Base-by-base conservation (phyloP, 2,888 invertebrate species). In the Salticus scenicus region DNA sequence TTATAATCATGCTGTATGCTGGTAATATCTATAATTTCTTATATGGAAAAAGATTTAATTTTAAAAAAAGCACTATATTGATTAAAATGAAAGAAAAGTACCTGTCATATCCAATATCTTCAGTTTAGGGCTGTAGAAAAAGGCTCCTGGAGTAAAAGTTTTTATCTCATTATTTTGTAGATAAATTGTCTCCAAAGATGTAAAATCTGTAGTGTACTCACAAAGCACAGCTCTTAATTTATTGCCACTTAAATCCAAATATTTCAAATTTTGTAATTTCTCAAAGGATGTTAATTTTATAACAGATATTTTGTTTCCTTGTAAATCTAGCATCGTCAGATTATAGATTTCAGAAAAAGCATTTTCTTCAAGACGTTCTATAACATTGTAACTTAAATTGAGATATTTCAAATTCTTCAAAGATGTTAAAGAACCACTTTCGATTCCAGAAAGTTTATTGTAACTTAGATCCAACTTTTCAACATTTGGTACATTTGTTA, bases 221-320 rank as follows among this genome's bases (percentile, higher is more conserved):
- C 66, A 66, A 31, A 66, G 31, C 1, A 66, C 17, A n/a, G 66
- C 66, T 5, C 1, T 31, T 20, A 66, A 5, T 17, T 17, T 31
- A 7, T 66, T 66, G 1, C 17, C 12, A 66, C 66, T 66, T 66
- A 66, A 66, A 66, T 66, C 66, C 31, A 66, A 66, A 30, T 31
- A 31, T 28, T 30, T 14, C n/a, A 66, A 14, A 4, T 66, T 66
- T 17, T 10, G 7, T 17, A 66, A 31, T 5, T 66, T 30, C 2
- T 2, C 5, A 66, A 66, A 66, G 4, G 30, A 30, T 28, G 31
- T 31, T 31, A 10, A 2, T 31, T 31, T 66, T 31, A 66, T 17
- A 17, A 66, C 30, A 8, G 30, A n/a, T 66, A 66, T 30, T 66
- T 14, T 7, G n/a, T 66, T 66, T 8, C 8, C 1, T 10, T 30